Base-by-base conservation (phyloP, 2,888 invertebrate species). In the Coelinius sp. region DNA sequence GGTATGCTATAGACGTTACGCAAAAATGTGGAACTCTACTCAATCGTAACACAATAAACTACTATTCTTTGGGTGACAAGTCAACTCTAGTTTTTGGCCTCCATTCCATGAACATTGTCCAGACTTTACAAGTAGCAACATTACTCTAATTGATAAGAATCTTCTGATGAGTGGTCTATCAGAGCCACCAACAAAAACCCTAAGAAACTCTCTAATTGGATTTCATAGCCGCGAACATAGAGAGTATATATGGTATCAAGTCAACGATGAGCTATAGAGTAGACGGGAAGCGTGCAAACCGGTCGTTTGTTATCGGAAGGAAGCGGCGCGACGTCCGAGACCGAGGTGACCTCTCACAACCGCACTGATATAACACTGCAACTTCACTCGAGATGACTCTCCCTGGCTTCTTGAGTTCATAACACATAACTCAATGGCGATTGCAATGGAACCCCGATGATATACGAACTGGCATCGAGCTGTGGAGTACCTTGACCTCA, bases 401-500 rank as follows among this genome's bases (percentile, higher is more conserved):
- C 56, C 14, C 10, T 56, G 31, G 56, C 31, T 14, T 56, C 14
- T 22, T 24, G 52, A 31, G 56, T 56, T 31, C 27, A n/a, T 56
- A 14, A 27, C 56, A 56, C 31, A n/a, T 53, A 56, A 31, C 17
- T 1, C 38, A 62, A 38, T 0, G 20, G 17, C 10, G 31, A 59
- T 6, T 20, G 10, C n/a, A 14, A 56, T n/a, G n/a, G n/a, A 49
- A 17, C 6, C 22, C 17, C 49, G 14, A 49, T 20, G 7, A 49
- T 49, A 17, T 35, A 59, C 0, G n/a, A 52, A 52, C 52, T 52
- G 80, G 78, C 75, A 72, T 73, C 76, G 78, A 75, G 67, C 5
- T 22, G 10, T 77, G 81, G 78, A 77, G 80, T 79, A 81, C 82
- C 83, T 82, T 82, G 83, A 82, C 82, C 83, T 82, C 80, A 76